phyloP scores from a whole-genome alignment of 1,140 invertebrate genomes.

The Ceratosolen solmsi region DNA sequence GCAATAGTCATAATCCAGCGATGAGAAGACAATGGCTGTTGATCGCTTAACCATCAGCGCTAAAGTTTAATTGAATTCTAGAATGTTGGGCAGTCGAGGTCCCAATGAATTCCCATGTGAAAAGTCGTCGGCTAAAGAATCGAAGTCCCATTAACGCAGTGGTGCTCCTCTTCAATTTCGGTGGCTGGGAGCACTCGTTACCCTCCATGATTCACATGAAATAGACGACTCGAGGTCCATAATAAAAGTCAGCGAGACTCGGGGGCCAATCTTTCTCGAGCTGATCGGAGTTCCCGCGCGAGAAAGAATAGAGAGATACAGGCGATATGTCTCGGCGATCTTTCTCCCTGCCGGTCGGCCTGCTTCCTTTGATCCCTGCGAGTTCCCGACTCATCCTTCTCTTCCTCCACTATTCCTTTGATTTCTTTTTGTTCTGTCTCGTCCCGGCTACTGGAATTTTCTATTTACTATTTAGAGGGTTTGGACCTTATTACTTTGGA shows the following conservation, averaged over 20 bases:
- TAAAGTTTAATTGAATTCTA: neutral
- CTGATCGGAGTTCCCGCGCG: neutral
- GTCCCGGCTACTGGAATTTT: slow-evolving; percentile 65
- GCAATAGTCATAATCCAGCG: neutral
- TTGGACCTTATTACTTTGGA: slow-evolving; percentile 55
- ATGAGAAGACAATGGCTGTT: neutral
- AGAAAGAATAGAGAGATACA: slow-evolving; percentile 45
- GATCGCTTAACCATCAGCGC: neutral
- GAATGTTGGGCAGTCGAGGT: neutral
- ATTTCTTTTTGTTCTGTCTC: neutral
- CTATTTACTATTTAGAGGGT: slow-evolving; percentile 64
- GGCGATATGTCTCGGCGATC: neutral
- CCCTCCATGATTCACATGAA: slow-evolving; percentile 44
- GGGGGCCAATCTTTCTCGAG: slow-evolving; percentile 25
- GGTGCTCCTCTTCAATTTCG: slow-evolving; percentile 28
- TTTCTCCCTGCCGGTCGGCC: neutral
- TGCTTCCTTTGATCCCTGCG: slow-evolving; percentile 32
- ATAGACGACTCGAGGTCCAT: slow-evolving; percentile 30
- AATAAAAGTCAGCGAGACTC: slow-evolving; percentile 46
- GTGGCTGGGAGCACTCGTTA: slow-evolving; percentile 9
- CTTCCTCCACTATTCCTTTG: slow-evolving; percentile 13
- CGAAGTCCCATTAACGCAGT: neutral
- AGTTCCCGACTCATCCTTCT: neutral
- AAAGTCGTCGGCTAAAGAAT: neutral
- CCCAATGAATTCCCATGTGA: slow-evolving; percentile 17